A percentile compares a stretch with the other conserved stretches of the same genome.
Conservation (phyloP, 2,113 vertebrate genomes). For the Eretmochelys imbricata region DNA sequence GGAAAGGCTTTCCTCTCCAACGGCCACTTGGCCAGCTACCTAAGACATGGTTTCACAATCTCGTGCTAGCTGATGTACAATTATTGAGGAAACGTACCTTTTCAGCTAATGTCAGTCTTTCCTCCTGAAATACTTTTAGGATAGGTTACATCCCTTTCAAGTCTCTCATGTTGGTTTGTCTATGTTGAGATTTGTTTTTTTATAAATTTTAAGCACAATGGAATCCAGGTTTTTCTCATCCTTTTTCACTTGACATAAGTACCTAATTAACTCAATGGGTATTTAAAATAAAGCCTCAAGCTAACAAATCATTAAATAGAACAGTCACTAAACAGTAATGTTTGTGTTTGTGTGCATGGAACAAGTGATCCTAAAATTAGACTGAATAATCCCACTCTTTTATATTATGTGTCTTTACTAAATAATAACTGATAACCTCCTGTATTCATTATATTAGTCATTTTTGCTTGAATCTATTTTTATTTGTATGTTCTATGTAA, state of each 20-base stretch:
- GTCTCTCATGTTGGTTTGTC: neutral
- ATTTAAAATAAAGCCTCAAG: neutral
- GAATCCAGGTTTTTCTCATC: neutral
- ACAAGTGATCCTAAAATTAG: neutral
- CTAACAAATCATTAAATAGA: neutral
- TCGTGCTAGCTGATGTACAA: neutral
- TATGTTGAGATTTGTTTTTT: rapidly evolving
- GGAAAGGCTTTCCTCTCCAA: neutral
- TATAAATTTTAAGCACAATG: neutral
- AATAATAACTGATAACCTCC: neutral
- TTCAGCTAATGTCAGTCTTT: too few relatives aligned
- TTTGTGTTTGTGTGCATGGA: neutral
- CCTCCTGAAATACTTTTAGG: neutral
- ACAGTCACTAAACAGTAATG: neutral
- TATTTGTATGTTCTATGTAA: neutral
- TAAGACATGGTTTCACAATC: neutral
- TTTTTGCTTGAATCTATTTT: neutral
- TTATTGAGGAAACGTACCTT: neutral
- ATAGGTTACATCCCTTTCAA: neutral
- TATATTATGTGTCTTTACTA: neutral
- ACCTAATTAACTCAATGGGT: neutral
- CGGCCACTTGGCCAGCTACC: neutral
- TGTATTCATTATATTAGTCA: neutral
- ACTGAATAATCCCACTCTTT: neutral
- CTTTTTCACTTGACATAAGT: neutral